Base-by-base conservation (phyloP, 2,797 vertebrate genomes). In the Semaprochilodus insignis region DNA sequence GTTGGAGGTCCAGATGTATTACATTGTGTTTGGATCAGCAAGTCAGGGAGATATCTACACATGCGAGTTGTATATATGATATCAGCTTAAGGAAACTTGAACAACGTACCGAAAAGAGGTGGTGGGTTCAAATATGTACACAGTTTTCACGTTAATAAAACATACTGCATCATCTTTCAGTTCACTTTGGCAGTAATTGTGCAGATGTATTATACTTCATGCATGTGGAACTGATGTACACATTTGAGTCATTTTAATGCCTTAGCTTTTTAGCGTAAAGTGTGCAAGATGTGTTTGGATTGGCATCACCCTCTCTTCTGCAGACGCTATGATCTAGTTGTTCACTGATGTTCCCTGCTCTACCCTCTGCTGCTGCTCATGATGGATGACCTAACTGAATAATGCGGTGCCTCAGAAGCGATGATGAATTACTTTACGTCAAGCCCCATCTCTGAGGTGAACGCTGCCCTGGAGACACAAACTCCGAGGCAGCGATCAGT, bases 401-500 rank as follows among this genome's bases (percentile, higher is more conserved):
- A 83, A 85, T 66, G 27, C 54, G 67, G 55, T 51, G 74, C 52
- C 31, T 76, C 75, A 44, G 77, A 83, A 74, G 74, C 71, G 76
- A 83, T 89, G 85, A 87, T 88, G 71, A 83, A 86, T 83, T 77
- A 66, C 78, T 55, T 74, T 70, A 54, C n/a, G 69, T 84, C 81
- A 84, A 60, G 70, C 60, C 27, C 36, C 4, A 27, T 81, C 31
- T 40, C 75, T 17, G 63, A 66, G 54, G 78, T 66, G 78, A 78
- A 81, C 15, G 6, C 66, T 36, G 48, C 67, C 59, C 79, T 70
- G 81, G 25, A 57, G 78, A 59, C 62, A 59, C 70, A 59, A 60
- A 79, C 52, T 52, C 71, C 40, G 60, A 83, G 70, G 19, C 34
- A 73, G 59, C n/a, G 36, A 10, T 73, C 27, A 34, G 69, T 25